Evolutionary conservation across 2,113 vertebrate species (phyloP).

Genomic region (Neopipo cinnamomea): DNA sequence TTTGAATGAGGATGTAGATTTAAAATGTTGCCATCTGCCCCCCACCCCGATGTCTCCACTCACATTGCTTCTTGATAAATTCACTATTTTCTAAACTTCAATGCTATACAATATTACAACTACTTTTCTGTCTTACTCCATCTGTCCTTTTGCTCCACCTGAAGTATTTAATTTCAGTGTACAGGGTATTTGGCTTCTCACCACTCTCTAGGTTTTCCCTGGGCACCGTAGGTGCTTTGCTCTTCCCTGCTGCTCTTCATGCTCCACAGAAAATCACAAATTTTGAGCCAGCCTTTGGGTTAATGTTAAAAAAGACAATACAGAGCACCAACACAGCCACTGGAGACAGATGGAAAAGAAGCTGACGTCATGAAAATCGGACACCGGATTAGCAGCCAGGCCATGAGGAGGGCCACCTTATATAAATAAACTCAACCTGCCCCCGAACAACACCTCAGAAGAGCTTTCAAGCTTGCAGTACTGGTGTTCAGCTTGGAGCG

Average conservation of each 20-base stretch:
- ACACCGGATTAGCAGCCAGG: background rate
- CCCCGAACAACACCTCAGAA: background rate
- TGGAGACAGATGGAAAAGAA: background rate
- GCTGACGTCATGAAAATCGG: background rate
- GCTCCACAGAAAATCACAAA: background rate
- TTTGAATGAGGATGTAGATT: background rate
- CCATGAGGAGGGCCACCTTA: background rate
- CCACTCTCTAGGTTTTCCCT: background rate
- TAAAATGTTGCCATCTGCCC: background rate
- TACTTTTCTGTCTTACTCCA: background rate
- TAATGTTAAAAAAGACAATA: constrained; percentile 3
- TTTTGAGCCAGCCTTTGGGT: background rate
- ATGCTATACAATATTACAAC: background rate
- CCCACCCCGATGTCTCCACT: background rate
- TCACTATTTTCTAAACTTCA: background rate
- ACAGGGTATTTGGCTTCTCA: background rate
- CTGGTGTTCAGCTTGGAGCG: background rate
- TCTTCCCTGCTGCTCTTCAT: background rate
- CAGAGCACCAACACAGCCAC: background rate
- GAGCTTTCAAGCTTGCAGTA: background rate
- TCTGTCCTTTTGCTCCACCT: background rate
- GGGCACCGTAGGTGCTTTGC: background rate
- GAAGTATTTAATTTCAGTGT: background rate
- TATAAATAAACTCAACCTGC: background rate
- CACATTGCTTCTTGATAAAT: background rate